These are phyloP conservation scores for Calephelis nemesis DNA, from an alignment of 1,140 invertebrate genomes.

Conservation along the genomic window DNA sequence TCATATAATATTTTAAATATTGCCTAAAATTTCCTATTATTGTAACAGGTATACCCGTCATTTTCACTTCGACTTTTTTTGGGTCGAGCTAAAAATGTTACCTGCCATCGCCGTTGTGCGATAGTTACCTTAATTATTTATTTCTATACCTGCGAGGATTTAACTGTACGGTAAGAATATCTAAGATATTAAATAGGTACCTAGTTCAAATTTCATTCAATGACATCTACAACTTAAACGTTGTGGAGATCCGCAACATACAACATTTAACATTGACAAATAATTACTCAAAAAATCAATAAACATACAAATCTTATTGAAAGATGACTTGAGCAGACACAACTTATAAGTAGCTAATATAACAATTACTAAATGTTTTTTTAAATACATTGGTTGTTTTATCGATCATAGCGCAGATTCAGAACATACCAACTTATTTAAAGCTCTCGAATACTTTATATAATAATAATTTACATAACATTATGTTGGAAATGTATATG, in stretches of 20 bases:
- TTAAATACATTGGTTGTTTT: slow-evolving; percentile 35
- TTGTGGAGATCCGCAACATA: slow-evolving; percentile 16
- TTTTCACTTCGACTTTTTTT: slow-evolving; percentile 27
- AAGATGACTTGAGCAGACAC: slow-evolving; percentile 32
- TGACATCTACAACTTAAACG: slow-evolving; percentile 13
- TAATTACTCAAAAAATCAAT: slow-evolving; percentile 10
- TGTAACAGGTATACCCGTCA: slow-evolving; percentile 40
- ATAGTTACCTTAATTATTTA: slow-evolving; percentile 44
- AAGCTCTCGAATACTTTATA: slow-evolving; percentile 66
- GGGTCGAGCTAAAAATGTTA: slow-evolving; percentile 26
- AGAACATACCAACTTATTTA: slow-evolving; percentile 60
- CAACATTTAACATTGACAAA: slow-evolving; percentile 15
- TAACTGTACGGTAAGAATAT: slow-evolving; percentile 42
- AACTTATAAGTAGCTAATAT: slow-evolving; percentile 30
- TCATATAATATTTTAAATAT: slow-evolving; percentile 51
- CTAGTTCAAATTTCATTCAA: neutral
- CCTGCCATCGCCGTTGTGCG: slow-evolving; percentile 28
- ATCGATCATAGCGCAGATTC: slow-evolving; percentile 26
- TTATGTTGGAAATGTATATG: slow-evolving; percentile 62
- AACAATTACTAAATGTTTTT: slow-evolving; percentile 21
- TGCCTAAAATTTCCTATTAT: slow-evolving; percentile 64
- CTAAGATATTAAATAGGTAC: slow-evolving; percentile 13
- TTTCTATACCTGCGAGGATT: slow-evolving; percentile 56
- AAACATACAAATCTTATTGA: slow-evolving; percentile 11
- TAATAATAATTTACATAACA: slow-evolving; percentile 46